Conservation (phyloP, 2,888 invertebrate genomes). For the Herminia tarsipennalis region DNA sequence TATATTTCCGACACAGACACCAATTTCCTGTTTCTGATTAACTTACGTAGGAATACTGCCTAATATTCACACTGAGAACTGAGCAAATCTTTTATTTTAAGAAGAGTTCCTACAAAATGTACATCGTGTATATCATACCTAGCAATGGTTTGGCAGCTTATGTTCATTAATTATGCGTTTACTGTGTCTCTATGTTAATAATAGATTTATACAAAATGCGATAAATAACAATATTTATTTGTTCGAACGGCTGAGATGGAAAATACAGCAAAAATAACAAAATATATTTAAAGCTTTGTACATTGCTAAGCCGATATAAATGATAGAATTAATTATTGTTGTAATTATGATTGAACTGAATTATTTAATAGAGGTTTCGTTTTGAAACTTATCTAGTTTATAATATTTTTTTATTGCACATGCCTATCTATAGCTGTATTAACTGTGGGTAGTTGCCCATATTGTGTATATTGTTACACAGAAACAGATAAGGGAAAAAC, state of each 20-base stretch:
- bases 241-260: conserved; percentile 45
- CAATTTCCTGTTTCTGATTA: too few species aligned
- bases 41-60: too few species aligned
- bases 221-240: conserved; percentile 54
- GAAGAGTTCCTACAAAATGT: too few species aligned
- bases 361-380: conserved; percentile 49
- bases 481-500: too few species aligned
- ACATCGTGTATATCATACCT: too few species aligned
- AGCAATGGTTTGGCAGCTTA: conserved; percentile 21
- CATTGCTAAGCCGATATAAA: conserved; percentile 51
- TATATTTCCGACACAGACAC: too few species aligned
- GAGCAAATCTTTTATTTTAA: too few species aligned
- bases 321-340: conserved; percentile 41
- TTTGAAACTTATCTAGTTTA: conserved; percentile 38
- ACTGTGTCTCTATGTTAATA: conserved; percentile 48
- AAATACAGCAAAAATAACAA: conserved; percentile 49
- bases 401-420: conserved; percentile 38
- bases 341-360: conserved; percentile 60
- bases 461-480: too few species aligned
- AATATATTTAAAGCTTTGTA: conserved; percentile 61
- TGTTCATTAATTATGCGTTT: conserved; percentile 49
- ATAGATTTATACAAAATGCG: conserved; percentile 47
- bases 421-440: conserved; percentile 29
- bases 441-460: too few species aligned
- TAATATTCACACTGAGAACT: too few species aligned